Evolutionary conservation across 2,888 invertebrate genomes (phyloP).

Genomic region (Scaptomyza flava): DNA sequence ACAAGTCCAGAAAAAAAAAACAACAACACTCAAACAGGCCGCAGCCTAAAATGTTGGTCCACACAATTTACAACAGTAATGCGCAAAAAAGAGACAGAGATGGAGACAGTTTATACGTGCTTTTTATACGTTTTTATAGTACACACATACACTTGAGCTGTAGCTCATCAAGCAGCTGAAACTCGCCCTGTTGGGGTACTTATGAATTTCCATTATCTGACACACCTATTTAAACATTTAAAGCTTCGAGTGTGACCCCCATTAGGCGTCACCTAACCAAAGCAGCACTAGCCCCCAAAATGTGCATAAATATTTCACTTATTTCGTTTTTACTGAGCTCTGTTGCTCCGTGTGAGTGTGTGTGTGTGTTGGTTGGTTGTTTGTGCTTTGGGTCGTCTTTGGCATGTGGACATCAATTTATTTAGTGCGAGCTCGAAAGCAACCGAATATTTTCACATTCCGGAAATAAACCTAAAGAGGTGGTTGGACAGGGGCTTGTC

Average conservation of each 20-base stretch:
- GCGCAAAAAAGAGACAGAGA: background rate
- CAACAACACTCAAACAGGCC: conserved; percentile 44
- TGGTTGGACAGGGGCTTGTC: conserved; percentile 9
- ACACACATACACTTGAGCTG: conserved; percentile 1
- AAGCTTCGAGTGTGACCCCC: conserved; percentile 79
- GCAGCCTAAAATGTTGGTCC: conserved; percentile 45
- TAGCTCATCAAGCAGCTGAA: conserved; percentile 45
- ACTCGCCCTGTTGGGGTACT: conserved; percentile 66
- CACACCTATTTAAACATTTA: conserved; percentile 82
- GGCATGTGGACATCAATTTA: conserved; percentile 74
- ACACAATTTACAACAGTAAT: conserved; percentile 39
- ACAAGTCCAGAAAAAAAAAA: conserved; percentile 1
- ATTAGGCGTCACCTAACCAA: conserved; percentile 73
- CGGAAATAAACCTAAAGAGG: conserved; percentile 29
- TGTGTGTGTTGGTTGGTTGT: conserved; percentile 5
- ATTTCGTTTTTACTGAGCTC: conserved; percentile 62
- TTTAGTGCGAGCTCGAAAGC: conserved; percentile 62
- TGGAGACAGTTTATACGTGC: conserved; percentile 33
- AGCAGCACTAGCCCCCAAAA: conserved; percentile 56
- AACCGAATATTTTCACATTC: conserved; percentile 63
- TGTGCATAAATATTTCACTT: conserved; percentile 75
- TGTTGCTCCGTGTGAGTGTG: conserved; percentile 6
- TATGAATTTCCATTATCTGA: conserved; percentile 79
- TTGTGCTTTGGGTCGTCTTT: conserved; percentile 48
- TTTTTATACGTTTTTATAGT: conserved; percentile 27